These are phyloP conservation scores for Petrocephalus sullivani DNA, from an alignment of 2,797 vertebrate genomes.

Conservation along the genomic window DNA sequence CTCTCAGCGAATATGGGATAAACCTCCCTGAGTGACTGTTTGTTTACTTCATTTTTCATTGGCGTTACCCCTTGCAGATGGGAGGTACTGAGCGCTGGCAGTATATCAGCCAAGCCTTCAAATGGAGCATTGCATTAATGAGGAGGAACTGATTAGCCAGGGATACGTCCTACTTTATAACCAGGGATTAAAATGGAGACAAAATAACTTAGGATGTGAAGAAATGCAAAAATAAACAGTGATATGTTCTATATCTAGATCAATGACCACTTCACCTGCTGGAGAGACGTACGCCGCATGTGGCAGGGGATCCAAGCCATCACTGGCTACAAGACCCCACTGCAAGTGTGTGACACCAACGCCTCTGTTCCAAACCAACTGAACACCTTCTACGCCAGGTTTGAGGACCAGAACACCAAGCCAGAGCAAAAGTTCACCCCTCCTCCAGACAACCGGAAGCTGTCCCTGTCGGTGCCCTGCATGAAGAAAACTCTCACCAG, in stretches of 20 bases:
- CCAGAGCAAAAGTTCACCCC: too few relatives aligned
- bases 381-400: too few relatives aligned
- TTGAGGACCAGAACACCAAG: too few relatives aligned
- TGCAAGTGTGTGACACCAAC: too few relatives aligned
- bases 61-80: not conserved
- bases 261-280: too few relatives aligned
- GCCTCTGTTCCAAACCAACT: too few relatives aligned
- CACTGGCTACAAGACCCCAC: too few relatives aligned
- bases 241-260: not conserved
- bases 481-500: too few relatives aligned
- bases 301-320: too few relatives aligned
- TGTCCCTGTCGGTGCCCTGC: too few relatives aligned
- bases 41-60: not conserved
- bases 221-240: not conserved
- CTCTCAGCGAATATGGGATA: not conserved
- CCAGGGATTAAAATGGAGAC: not conserved
- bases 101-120: not conserved
- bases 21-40: not conserved
- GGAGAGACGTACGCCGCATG: too few relatives aligned
- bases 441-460: too few relatives aligned
- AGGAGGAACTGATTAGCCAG: not conserved
- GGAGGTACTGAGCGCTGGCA: not conserved
- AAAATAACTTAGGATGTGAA: not conserved
- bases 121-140: not conserved
- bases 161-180: conserved; percentile 12